These are phyloP conservation scores for Poecilia picta DNA, from an alignment of 2,797 vertebrate genomes.

Conservation along the genomic window DNA sequence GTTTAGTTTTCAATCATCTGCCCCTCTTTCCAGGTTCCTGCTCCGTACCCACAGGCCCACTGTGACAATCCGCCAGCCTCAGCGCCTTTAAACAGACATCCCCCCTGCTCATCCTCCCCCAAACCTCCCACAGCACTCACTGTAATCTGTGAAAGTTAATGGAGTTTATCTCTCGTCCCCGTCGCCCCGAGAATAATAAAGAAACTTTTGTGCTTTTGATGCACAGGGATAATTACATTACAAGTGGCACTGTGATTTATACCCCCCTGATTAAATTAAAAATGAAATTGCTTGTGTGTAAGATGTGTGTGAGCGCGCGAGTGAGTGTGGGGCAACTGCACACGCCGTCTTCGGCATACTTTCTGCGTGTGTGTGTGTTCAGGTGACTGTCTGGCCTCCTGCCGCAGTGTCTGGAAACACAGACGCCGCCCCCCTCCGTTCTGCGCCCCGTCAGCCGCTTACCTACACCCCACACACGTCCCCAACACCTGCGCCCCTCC, in stretches of 20 bases:
- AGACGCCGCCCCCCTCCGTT: slow-evolving; percentile 64
- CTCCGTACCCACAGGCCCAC: slow-evolving; percentile 33
- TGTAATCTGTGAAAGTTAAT: slow-evolving; percentile 65
- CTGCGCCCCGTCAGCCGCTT: slow-evolving; percentile 62
- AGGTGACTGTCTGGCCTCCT: slow-evolving; percentile 82
- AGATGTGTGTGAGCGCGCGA: slow-evolving; percentile 3
- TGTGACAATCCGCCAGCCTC: slow-evolving; percentile 32
- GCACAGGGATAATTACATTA: slow-evolving; percentile 52
- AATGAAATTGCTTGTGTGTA: slow-evolving; percentile 44
- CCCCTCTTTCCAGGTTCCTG: slow-evolving; percentile 31
- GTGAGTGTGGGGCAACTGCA: slow-evolving; percentile 10
- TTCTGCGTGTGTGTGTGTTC: slow-evolving; percentile 55
- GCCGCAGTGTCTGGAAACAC: slow-evolving; percentile 87
- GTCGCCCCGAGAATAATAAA: slow-evolving; percentile 49
- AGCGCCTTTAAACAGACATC: slow-evolving; percentile 14
- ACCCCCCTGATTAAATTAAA: slow-evolving; percentile 61
- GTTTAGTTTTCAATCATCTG: slow-evolving; percentile 63
- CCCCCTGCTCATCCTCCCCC: slow-evolving; percentile 29
- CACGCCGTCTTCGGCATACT: slow-evolving; percentile 10
- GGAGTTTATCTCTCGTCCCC: slow-evolving; percentile 58
- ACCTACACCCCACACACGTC: slow-evolving; percentile 45
- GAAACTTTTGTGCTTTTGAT: slow-evolving; percentile 59
- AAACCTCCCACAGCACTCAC: slow-evolving; percentile 43
- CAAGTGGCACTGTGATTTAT: slow-evolving; percentile 43
- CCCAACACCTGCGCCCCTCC: slow-evolving; percentile 27